phyloP scores from a whole-genome alignment of 1,140 invertebrate genomes.

The Harlomillsia oculata region DNA sequence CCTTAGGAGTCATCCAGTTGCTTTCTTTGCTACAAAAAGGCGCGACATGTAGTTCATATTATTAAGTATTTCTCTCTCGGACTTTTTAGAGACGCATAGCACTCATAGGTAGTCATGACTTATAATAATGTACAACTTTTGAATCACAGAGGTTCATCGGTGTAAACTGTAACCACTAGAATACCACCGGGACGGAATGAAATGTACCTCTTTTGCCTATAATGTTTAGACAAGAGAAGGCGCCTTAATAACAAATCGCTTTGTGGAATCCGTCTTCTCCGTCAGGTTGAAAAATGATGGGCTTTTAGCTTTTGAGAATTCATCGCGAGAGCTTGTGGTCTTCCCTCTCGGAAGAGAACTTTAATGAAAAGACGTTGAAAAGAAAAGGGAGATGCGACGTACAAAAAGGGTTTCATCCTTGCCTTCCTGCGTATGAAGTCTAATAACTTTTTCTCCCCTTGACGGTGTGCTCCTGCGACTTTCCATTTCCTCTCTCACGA shows the following conservation, averaged over 20 bases:
- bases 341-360: slow-evolving; percentile 20
- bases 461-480: too few species aligned
- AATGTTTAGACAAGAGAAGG: slow-evolving; percentile 31
- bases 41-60: too few species aligned
- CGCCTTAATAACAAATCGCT: slow-evolving; percentile 28
- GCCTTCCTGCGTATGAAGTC: slow-evolving; percentile 15
- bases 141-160: too few species aligned
- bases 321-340: slow-evolving; percentile 4
- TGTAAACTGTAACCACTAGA: too few species aligned
- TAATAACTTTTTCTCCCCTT: slow-evolving; percentile 20
- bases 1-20: too few species aligned
- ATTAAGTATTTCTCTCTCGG: too few species aligned
- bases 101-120: too few species aligned
- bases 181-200: background rate
- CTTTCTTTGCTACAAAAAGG: too few species aligned
- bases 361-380: slow-evolving; percentile 35
- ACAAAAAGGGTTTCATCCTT: slow-evolving; percentile 12
- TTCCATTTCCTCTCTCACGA: too few species aligned
- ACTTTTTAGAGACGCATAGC: too few species aligned
- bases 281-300: slow-evolving; percentile 32
- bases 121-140: too few species aligned
- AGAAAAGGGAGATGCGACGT: slow-evolving; percentile 3
- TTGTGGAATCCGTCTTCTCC: slow-evolving; percentile 17
- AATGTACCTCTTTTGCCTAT: slow-evolving; percentile 10
- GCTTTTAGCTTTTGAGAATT: slow-evolving; percentile 28